Conservation (phyloP, 2,888 invertebrate species). For the Epistrophe eligans region DNA sequence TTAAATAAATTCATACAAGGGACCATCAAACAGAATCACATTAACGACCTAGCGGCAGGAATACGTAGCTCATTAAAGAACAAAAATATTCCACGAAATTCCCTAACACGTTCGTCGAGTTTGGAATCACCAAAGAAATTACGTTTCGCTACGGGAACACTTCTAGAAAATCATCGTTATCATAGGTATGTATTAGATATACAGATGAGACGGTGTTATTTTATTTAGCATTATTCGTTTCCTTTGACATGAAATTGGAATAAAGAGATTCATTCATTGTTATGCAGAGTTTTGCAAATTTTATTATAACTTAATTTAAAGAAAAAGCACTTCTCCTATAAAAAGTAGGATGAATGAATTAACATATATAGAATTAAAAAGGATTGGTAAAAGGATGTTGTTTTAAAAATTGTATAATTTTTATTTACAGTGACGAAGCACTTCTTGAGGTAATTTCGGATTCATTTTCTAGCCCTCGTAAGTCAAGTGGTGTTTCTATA, state of each 20-base stretch:
- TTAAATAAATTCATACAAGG: constrained; percentile 83
- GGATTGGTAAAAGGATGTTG: neutral
- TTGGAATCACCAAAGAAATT: constrained; percentile 93
- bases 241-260: neutral
- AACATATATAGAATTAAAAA: neutral
- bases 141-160: constrained; percentile 90
- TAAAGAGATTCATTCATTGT: neutral
- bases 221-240: neutral
- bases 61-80: constrained; percentile 90
- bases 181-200: constrained; percentile 80
- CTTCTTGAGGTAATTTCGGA: constrained; percentile 83
- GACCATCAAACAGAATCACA: constrained; percentile 80
- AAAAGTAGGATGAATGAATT: neutral
- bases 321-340: neutral
- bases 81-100: constrained; percentile 86
- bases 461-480: constrained; percentile 80
- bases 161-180: constrained; percentile 85
- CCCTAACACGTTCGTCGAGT: constrained; percentile 89
- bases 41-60: constrained; percentile 79
- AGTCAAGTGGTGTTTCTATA: constrained; percentile 82
- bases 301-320: neutral
- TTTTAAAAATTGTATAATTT: neutral
- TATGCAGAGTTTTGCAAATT: neutral
- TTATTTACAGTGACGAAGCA: constrained; percentile 82
- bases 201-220: neutral